These are phyloP conservation scores for Drosophila kohkoa DNA, from an alignment of 1,140 invertebrate species.

Conservation along the genomic window DNA sequence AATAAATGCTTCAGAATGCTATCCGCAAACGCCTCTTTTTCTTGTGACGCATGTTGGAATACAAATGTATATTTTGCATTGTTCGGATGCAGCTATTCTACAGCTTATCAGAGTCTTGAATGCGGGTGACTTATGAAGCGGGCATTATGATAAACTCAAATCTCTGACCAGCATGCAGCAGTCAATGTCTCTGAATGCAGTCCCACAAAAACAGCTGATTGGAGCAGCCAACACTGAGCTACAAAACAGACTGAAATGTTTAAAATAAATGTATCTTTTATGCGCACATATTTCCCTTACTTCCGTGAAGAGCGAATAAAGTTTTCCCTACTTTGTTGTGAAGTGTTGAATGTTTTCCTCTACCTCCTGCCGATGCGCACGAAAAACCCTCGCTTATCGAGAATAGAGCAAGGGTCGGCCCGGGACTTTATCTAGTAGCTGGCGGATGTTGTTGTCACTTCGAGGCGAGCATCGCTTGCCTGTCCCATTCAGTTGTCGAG, in stretches of 20 bases:
- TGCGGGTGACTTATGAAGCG: slow-evolving; percentile 65
- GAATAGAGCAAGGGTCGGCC: slow-evolving; percentile 39
- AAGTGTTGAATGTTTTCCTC: slow-evolving; percentile 21
- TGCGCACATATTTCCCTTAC: background rate
- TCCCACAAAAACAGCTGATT: slow-evolving; percentile 43
- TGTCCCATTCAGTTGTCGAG: slow-evolving; percentile 47
- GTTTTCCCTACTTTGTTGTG: slow-evolving; percentile 12
- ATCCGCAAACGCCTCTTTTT: slow-evolving; percentile 16
- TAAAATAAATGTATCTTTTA: background rate
- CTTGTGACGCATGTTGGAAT: slow-evolving; percentile 52
- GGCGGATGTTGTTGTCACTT: slow-evolving; percentile 37
- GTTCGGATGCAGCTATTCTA: slow-evolving; percentile 30
- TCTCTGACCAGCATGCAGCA: slow-evolving; percentile 25
- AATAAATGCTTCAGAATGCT: background rate
- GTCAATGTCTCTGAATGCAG: slow-evolving; percentile 31
- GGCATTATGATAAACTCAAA: slow-evolving; percentile 58
- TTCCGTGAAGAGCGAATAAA: background rate
- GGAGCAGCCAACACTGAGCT: slow-evolving; percentile 44
- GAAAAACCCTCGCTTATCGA: slow-evolving; percentile 26
- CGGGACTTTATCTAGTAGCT: slow-evolving; percentile 43
- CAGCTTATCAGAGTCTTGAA: slow-evolving; percentile 53
- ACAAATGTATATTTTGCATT: slow-evolving; percentile 61
- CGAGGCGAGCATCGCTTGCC: slow-evolving; percentile 12
- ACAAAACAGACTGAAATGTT: background rate
- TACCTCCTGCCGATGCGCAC: slow-evolving; percentile 13